phyloP scores from a whole-genome alignment of 2,888 invertebrate species.

The Linnaemya vulpina region DNA sequence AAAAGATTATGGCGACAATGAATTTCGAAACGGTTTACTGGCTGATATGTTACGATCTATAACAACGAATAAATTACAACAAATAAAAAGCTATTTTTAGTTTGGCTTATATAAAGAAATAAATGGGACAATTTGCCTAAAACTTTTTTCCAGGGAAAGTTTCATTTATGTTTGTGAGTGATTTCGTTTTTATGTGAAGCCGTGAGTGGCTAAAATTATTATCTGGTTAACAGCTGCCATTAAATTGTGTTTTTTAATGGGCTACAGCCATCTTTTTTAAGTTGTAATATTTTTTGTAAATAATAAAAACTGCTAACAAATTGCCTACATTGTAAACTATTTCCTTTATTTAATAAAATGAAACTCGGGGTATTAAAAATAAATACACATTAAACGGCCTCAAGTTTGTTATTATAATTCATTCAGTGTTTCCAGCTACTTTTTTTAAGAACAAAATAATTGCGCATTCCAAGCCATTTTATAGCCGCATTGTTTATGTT shows the following conservation, averaged over 20 bases:
- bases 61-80: constrained; percentile 10
- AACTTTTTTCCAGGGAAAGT: background rate
- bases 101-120: background rate
- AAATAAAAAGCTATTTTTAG: background rate
- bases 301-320: no score
- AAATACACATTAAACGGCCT: no score
- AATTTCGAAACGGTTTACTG: background rate
- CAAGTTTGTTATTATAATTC: no score
- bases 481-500: constrained; percentile 42
- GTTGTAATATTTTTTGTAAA: no score
- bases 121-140: background rate
- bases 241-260: background rate
- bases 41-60: background rate
- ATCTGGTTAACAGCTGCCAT: background rate
- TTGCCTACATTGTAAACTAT: no score
- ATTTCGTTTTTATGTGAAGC: background rate
- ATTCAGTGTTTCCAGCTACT: no score
- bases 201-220: background rate
- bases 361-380: no score
- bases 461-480: background rate
- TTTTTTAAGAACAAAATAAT: background rate
- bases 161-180: background rate
- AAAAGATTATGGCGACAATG: background rate
- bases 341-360: no score
- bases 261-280: background rate